Conservation (phyloP, 2,797 vertebrate species). For the Neosalanx taihuensis region DNA sequence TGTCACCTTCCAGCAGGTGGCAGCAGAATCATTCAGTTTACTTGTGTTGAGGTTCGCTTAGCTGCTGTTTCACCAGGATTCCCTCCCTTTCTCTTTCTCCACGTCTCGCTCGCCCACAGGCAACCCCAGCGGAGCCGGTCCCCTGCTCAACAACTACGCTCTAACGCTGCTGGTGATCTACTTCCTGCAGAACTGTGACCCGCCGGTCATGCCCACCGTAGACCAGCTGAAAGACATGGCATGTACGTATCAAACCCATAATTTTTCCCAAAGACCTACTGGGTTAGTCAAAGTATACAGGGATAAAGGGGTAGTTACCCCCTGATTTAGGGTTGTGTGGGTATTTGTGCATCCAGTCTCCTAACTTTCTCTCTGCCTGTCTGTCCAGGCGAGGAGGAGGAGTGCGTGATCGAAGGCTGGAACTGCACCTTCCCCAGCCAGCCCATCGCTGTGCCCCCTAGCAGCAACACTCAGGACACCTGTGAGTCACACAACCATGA, state of each 20-base stretch:
- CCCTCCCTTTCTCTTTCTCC: constrained; percentile 1
- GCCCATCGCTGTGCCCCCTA: constrained; percentile 71
- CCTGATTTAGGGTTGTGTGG: background rate
- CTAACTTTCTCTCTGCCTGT: background rate
- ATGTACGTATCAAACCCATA: constrained; percentile 67
- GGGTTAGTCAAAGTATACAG: too few species aligned
- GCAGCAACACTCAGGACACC: constrained; percentile 77
- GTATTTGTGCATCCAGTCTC: background rate
- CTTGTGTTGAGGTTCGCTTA: background rate
- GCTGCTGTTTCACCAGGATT: background rate
- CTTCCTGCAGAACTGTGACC: constrained; percentile 85
- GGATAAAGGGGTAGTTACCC: background rate
- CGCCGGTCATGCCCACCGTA: constrained; percentile 79
- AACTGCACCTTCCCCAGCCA: constrained; percentile 89
- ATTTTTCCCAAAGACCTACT: background rate
- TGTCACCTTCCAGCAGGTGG: constrained; percentile 48
- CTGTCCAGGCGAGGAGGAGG: constrained; percentile 79
- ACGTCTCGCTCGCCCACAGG: constrained; percentile 56
- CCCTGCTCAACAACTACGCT: constrained; percentile 90
- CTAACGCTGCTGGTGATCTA: constrained; percentile 86
- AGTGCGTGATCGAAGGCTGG: constrained; percentile 82
- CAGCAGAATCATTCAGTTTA: constrained; percentile 35
- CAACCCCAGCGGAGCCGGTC: constrained; percentile 80
- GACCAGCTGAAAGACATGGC: constrained; percentile 75
- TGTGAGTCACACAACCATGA: constrained; percentile 71